Evolutionary conservation across 2,888 invertebrate species (phyloP), one percentile per base, ranked within the genome.

Genomic region (Nephrotoma appendiculata): DNA sequence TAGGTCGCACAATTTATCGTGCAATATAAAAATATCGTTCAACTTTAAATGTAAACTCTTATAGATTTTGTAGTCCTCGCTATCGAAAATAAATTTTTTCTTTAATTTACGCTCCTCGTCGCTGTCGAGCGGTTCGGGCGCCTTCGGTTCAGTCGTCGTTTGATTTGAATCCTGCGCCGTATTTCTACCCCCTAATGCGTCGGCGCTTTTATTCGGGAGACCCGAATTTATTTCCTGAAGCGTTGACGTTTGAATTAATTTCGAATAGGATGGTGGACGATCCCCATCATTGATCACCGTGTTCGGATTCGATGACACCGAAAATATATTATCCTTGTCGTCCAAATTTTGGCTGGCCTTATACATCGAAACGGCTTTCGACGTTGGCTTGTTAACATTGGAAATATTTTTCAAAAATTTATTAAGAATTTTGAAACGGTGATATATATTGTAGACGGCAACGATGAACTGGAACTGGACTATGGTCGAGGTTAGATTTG

Each of bases 401-500:
- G 86, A 84, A 85, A 86, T 86, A 52, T 84, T 41, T 19, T 85
- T 52, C 15, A 86, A 71, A 42, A 85, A 86, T 41, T 83, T 86
- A 41, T 44, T 19, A 44, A 42, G n/a, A 15, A 86, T 41, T 19
- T 89, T 88, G 88, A 91, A 92, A 83, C 91, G 90, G 86, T 90
- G 88, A 12, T 90, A 90, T 44, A 92, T 90, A 87, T 90, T 89
- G 85, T 90, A 89, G 19, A 92, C 90, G 44, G 90, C 89, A 86
- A 90, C 89, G 86, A 91, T 89, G 88, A 92, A 92, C 88, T 91
- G 91, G 0, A 90, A 89, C 87, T 91, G 90, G 57, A 90, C 90
- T 57, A 91, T 88, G 87, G 91, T 90, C 41, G 89, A 90, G 15
- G 90, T 89, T 83, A 90, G 86, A 87, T 89, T 90, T 1, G 91